Conservation (phyloP, 2,888 invertebrate species). For the Halictus ligatus region DNA sequence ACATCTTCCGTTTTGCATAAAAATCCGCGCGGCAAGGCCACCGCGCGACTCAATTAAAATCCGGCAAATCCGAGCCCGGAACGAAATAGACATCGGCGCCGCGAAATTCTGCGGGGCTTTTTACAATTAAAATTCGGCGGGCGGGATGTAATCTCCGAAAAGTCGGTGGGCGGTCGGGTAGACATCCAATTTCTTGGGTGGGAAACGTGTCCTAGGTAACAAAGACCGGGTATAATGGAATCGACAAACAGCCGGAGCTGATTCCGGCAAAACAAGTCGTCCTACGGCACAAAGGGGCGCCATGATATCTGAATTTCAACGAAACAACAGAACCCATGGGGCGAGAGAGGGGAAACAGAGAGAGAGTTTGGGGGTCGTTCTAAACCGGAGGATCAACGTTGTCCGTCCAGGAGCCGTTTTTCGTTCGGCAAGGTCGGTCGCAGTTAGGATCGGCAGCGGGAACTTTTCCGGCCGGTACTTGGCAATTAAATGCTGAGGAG, state of each 20-base stretch:
- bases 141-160: not conserved
- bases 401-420: constrained; percentile 19
- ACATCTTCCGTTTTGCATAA: no score
- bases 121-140: not conserved
- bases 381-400: constrained; percentile 13
- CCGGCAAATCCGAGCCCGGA: not conserved
- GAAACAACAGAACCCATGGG: not conserved
- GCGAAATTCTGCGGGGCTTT: not conserved
- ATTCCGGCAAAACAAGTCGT: not conserved
- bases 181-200: not conserved
- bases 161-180: not conserved
- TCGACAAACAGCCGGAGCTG: constrained; percentile 8
- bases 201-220: not conserved
- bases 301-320: not conserved
- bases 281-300: not conserved
- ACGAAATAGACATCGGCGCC: not conserved
- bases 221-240: not conserved
- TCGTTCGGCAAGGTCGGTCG: constrained; percentile 27
- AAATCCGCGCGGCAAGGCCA: no score
- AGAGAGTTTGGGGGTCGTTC: not conserved
- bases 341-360: not conserved
- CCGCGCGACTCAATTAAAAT: not conserved
- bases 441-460: constrained; percentile 48
- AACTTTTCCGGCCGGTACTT: constrained; percentile 63
- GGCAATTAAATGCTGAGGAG: constrained; percentile 68